Evolutionary conservation across 2,113 vertebrate genomes (phyloP), one percentile per base, ranked within the genome.

Genomic region (Columbina picui): DNA sequence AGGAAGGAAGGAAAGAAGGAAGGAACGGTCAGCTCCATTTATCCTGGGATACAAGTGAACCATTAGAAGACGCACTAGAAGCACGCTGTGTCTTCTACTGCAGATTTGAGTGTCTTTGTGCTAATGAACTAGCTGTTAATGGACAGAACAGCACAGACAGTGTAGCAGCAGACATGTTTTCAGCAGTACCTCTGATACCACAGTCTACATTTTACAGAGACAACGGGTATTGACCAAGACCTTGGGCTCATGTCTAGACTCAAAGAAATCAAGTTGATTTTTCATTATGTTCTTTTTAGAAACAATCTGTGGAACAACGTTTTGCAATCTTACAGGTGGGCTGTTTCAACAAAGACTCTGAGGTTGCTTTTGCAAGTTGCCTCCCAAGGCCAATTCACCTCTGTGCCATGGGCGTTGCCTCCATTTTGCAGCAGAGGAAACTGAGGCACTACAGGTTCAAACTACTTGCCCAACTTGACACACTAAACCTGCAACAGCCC

Each of bases 401-500:
- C 50, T 34, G 55, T 50, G 41, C 30, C 52, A 59, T 12, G 77
- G 52, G 34, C 6, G 23, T 53, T 78, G 53, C 64, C 67, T 84
- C 25, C 50, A 10, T 5, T 12, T 55, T 80, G 50, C 59, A 87
- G 61, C 34, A 55, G 45, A 32, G 89, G 74, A 96, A 92, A 84
- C 41, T 0, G 2, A 93, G 81, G 87, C 79, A 90, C 38, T 64
- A n/a, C 79, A 70, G 56, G 41, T 73, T 77, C n/a, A 36, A 41
- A 84, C 34, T 50, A 18, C 59, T 83, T 57, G 47, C 83, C 88
- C 86, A 59, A 34, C 71, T 86, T 34, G 63, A 70, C 76, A 78
- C n/a, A 52, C 79, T 22, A 75, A 92, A 74, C 36, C 76, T 84
- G 64, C 68, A 89, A 34, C 76, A 92, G 68, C 64, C 71, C 59